Evolutionary conservation across 2,888 invertebrate genomes (phyloP).

Genomic region (Cataglyphis altisquamis): DNA sequence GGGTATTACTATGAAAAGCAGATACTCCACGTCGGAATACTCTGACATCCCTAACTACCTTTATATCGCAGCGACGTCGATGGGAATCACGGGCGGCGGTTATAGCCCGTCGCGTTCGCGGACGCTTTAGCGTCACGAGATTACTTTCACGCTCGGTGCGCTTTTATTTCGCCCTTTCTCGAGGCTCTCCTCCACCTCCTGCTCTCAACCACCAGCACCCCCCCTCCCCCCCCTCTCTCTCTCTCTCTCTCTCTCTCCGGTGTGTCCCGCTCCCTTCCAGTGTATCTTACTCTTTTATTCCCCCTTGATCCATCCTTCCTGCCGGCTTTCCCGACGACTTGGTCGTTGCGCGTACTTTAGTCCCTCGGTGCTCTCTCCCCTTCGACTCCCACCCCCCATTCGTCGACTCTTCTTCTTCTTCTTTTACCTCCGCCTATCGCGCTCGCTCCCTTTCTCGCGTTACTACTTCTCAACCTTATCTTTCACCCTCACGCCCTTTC

Average conservation of each 20-base stretch:
- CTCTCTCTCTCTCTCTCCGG: too few relatives aligned
- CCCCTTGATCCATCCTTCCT: constrained; percentile 38
- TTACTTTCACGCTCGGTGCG: constrained; percentile 55
- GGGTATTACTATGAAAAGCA: constrained; percentile 4
- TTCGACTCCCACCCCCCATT: not conserved
- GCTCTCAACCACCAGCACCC: not conserved
- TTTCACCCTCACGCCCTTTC: constrained; percentile 33
- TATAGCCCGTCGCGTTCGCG: constrained; percentile 50
- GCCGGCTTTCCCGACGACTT: constrained; percentile 17
- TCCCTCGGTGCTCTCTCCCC: constrained; percentile 25
- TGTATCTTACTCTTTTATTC: constrained; percentile 37
- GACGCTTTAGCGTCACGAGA: constrained; percentile 52
- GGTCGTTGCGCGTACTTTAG: constrained; percentile 39
- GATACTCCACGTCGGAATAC: not conserved
- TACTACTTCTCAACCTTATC: constrained; percentile 32
- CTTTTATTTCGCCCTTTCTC: constrained; percentile 51
- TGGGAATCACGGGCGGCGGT: constrained; percentile 40
- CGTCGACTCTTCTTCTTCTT: not conserved
- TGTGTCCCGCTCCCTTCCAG: not conserved
- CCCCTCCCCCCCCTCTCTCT: too few relatives aligned
- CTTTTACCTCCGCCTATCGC: not conserved
- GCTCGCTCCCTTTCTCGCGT: constrained; percentile 20
- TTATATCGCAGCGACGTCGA: constrained; percentile 36
- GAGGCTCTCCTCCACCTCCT: not conserved
- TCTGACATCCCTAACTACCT: constrained; percentile 30